These are phyloP conservation scores for Chrysolina americana DNA, from an alignment of 2,888 invertebrate genomes.

Conservation along the genomic window DNA sequence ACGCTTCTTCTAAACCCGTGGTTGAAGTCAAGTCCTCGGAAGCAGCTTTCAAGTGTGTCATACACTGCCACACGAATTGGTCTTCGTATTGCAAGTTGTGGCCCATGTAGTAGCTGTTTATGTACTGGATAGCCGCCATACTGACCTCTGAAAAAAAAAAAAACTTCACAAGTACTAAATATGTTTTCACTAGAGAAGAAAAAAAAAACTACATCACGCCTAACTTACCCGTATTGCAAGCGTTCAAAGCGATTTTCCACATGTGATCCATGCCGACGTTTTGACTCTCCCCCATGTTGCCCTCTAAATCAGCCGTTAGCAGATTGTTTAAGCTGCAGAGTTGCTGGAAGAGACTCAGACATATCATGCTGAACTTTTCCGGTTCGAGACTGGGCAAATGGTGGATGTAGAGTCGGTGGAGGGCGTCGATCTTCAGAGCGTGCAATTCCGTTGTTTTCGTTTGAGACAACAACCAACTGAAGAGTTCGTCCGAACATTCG, in stretches of 20 bases:
- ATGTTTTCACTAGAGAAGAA: no score
- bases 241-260: conserved; percentile 94
- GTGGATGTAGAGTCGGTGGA: conserved; percentile 89
- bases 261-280: conserved; percentile 92
- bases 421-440: conserved; percentile 88
- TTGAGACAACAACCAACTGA: conserved; percentile 94
- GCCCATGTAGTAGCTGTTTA: conserved; percentile 95
- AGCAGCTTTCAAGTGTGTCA: conserved; percentile 90
- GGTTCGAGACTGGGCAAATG: conserved; percentile 92
- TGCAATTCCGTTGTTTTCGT: conserved; percentile 94
- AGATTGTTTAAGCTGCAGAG: conserved; percentile 89
- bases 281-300: conserved; percentile 68
- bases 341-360: conserved; percentile 91
- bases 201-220: no score
- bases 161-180: not conserved
- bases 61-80: conserved; percentile 94
- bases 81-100: conserved; percentile 92
- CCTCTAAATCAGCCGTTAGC: conserved; percentile 77
- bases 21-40: conserved; percentile 77
- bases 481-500: conserved; percentile 92
- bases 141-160: conserved; percentile 80
- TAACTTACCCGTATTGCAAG: conserved; percentile 82
- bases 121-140: conserved; percentile 93
- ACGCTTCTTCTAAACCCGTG: conserved; percentile 78
- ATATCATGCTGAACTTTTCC: conserved; percentile 93